Evolutionary conservation across 2,113 vertebrate species (phyloP), one percentile per base, ranked within the genome.

Genomic region (Dicerorhinus sumatrensis): DNA sequence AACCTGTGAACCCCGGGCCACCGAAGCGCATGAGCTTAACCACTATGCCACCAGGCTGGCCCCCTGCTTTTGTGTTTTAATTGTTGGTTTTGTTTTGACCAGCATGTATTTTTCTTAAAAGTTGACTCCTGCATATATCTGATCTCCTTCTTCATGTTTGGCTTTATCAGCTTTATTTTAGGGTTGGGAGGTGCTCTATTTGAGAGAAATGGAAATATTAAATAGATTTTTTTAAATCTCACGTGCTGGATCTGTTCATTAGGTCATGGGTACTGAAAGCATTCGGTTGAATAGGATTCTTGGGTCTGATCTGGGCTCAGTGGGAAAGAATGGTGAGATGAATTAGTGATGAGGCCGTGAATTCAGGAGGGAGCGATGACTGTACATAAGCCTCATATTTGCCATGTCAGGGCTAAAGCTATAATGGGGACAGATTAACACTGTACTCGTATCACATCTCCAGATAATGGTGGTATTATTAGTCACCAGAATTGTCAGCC

Each of bases 401-500:
- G 13, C 39, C 10, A 31, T 62, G 29, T 84, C 10, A 48, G 46
- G 51, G 31, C 25, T 70, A 65, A 82, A 48, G 18, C 31, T 81
- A 29, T 91, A 58, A 73, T 65, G 51, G 23, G 29, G 14, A 91
- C 6, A 77, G 29, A 51, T 80, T 58, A 81, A 18, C 60, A 58
- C 27, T 69, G 39, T 84, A 31, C 25, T 39, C 48, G 87, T 18
- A 82, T 75, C 56, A 73, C 3, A 25, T 85, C 13, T 93, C 60
- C n/a, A 69, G 89, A 65, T 88, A 86, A 56, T 94, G 39, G 31
- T 83, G 18, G 6, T n/a, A 87, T 96, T 96, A 72, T 36, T 82
- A 83, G 60, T 96, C 70, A 73, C 36, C 36, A 70, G 56, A 89
- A 67, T 33, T 93, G 29, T 72, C 51, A 81, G 21, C 5, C 16